Conservation (phyloP, 2,113 vertebrate genomes). For the Dryoscopus gambensis region DNA sequence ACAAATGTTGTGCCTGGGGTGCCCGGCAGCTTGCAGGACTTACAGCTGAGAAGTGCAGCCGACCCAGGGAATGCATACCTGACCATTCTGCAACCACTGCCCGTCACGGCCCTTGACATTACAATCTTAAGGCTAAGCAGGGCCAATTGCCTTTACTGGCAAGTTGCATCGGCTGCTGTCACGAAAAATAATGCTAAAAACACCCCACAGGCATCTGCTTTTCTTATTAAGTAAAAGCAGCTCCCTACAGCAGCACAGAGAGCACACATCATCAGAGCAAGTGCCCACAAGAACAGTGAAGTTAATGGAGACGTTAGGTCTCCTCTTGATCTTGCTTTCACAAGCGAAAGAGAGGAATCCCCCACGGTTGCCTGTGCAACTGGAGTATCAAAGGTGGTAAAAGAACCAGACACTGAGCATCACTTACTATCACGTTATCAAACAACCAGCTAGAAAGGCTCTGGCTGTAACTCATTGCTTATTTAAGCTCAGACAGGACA, state of each 20-base stretch:
- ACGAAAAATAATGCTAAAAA: neutral
- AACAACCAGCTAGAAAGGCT: neutral
- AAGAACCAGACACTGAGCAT: neutral
- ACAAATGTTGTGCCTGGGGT: neutral
- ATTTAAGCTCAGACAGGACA: neutral
- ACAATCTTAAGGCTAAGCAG: neutral
- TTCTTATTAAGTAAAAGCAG: neutral
- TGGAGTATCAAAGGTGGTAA: neutral
- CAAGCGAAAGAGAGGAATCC: neutral
- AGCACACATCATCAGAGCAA: neutral
- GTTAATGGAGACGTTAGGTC: neutral
- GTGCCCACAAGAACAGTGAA: neutral
- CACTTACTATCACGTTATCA: neutral
- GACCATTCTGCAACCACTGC: neutral
- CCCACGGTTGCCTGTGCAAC: neutral
- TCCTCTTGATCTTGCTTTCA: neutral
- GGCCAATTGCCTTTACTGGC: neutral
- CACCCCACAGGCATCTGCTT: neutral
- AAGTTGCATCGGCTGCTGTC: neutral
- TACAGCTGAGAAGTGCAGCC: accelerated
- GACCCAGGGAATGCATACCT: neutral
- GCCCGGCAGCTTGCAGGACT: neutral
- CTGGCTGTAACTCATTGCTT: neutral
- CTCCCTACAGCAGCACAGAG: neutral
- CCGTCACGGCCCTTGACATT: accelerated